Conservation (phyloP, 2,888 invertebrate genomes). For the Torymus texanus region DNA sequence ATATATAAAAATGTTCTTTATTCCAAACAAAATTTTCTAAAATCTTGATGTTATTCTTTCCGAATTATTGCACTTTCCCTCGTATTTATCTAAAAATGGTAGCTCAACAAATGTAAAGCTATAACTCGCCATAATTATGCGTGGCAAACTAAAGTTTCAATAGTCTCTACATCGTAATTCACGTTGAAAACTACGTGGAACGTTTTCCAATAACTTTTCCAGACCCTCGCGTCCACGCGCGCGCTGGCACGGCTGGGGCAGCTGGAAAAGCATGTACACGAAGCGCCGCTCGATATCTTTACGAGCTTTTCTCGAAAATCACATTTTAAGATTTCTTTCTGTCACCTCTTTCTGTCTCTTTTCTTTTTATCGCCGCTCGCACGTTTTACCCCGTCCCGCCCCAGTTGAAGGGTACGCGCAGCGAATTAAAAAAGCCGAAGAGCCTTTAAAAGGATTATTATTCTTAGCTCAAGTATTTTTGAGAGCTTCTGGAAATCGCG, state of each 20-base stretch:
- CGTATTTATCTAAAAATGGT: neutral
- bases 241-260: neutral
- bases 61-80: neutral
- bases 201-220: slow-evolving; percentile 37
- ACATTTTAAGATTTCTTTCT: slow-evolving; percentile 43
- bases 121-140: neutral
- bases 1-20: no score
- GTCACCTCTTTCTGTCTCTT: neutral
- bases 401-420: neutral
- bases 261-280: no score
- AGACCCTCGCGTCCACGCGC: neutral
- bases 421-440: slow-evolving; percentile 25
- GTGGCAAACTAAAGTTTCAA: slow-evolving; percentile 13
- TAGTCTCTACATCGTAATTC: neutral
- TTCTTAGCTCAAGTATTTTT: slow-evolving; percentile 47
- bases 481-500: slow-evolving; percentile 41
- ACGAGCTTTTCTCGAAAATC: slow-evolving; percentile 38
- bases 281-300: slow-evolving; percentile 3
- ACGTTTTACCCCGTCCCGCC: neutral
- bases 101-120: neutral
- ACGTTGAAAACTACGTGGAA: slow-evolving; percentile 8
- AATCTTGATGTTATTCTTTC: no score
- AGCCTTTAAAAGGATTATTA: slow-evolving; percentile 42
- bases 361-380: neutral
- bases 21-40: no score